Conservation (phyloP, 2,113 vertebrate genomes). For the Halcyon senegalensis region DNA sequence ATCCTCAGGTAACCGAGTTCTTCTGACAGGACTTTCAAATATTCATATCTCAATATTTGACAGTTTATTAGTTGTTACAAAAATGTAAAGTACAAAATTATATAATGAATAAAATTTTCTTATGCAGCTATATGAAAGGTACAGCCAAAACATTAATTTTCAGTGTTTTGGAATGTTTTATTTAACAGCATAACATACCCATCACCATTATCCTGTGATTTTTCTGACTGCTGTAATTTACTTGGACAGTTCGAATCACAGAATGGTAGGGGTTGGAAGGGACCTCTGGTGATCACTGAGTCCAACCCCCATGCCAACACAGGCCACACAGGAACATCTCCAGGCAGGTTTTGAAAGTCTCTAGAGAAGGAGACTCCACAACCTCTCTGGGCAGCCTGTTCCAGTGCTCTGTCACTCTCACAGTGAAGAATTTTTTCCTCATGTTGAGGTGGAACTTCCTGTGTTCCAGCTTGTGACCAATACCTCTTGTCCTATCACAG, state of each 20-base stretch:
- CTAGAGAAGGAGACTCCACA: too few relatives aligned
- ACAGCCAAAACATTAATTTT: not conserved
- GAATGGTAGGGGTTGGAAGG: too few relatives aligned
- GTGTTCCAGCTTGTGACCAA: too few relatives aligned
- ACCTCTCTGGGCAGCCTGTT: too few relatives aligned
- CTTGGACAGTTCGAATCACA: not conserved
- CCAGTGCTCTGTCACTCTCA: too few relatives aligned
- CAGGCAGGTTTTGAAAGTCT: too few relatives aligned
- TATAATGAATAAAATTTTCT: not conserved
- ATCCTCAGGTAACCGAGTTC: not conserved
- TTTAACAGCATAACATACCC: not conserved
- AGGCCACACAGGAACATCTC: too few relatives aligned
- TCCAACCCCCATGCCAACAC: too few relatives aligned
- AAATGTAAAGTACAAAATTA: not conserved
- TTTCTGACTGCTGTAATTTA: not conserved
- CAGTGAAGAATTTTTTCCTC: too few relatives aligned
- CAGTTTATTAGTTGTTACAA: not conserved
- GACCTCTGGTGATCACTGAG: too few relatives aligned
- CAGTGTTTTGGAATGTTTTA: not conserved
- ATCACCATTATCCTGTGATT: not conserved
- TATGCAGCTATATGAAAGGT: not conserved
- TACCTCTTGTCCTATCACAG: too few relatives aligned
- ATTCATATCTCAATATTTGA: not conserved
- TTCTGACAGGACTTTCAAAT: not conserved
- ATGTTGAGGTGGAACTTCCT: too few relatives aligned